Conservation (phyloP, 2,113 vertebrate species). For the Thalassarche chlororhynchos region DNA sequence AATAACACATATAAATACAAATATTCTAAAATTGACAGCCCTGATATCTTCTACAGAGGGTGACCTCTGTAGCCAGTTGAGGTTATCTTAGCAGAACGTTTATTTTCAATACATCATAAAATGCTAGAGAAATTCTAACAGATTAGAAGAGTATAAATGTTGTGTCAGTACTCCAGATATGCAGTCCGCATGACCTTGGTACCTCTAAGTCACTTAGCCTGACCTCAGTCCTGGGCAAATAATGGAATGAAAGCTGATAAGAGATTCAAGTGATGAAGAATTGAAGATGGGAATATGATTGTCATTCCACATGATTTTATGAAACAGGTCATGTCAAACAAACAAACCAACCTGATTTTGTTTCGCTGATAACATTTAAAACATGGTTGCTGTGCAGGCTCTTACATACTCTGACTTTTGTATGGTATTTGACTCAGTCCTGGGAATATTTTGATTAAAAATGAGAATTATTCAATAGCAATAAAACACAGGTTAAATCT, state of each 20-base stretch:
- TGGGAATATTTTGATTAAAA: constrained; percentile 32
- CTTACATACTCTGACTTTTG: background rate
- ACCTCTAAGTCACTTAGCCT: background rate
- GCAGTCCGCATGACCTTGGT: background rate
- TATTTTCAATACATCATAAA: background rate
- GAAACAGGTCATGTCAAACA: background rate
- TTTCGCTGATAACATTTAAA: background rate
- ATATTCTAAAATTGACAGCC: background rate
- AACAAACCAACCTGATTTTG: background rate
- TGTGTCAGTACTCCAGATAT: background rate
- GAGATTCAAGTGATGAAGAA: background rate
- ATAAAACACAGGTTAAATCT: constrained; percentile 50
- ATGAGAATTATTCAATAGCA: constrained; percentile 24
- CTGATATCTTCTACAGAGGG: background rate
- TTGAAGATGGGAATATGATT: background rate
- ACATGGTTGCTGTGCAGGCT: background rate
- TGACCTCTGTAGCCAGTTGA: background rate
- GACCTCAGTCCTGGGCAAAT: background rate
- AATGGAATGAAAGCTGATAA: background rate
- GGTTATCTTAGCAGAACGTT: background rate
- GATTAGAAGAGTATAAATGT: background rate
- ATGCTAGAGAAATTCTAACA: background rate
- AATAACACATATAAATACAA: background rate
- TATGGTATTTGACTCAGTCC: background rate
- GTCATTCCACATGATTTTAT: background rate